Evolutionary conservation across 2,888 invertebrate genomes (phyloP), one percentile per base, ranked within the genome.

Genomic region (Dynastes grantii): DNA sequence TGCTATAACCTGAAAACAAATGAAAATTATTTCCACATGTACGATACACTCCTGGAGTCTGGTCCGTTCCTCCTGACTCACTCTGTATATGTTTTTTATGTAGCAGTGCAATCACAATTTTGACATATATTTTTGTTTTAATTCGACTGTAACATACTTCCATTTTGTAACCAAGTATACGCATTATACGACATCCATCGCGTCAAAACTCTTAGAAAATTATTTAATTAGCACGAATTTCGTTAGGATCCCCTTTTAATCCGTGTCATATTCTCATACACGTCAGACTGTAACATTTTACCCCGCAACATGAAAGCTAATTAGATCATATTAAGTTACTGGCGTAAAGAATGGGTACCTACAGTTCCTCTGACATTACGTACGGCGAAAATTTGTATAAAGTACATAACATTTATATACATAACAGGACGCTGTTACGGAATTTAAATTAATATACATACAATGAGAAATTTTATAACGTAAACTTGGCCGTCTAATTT

Each of bases 401-500:
- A n/a, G 22, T 13, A 13, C n/a, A 55, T 55, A 55, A n/a, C 55
- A n/a, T 45, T 45, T 45, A 45, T 40, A 4, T 32, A 32, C 32
- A 55, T 22, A 55, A 55, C n/a, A 16, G 55, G 55, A 2, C 45
- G 45, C 8, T 45, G 8, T 37, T 45, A 16, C 1, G 22, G 4
- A 55, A 55, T 55, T 55, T 55, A 55, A 55, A 55, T 55, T 16
- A 22, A 8, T 45, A 45, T 45, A 16, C 55, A 8, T 45, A 55
- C 55, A 16, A 22, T 55, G 5, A 13, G 22, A 5, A 55, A 8
- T 22, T 16, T 16, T 55, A 16, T 55, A 22, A 55, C 8, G 22
- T 22, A 55, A 55, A 55, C 55, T 55, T 22, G 55, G 22, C 55
- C 55, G 55, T 32, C 64, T 29, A 37, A 64, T 64, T 64, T 64